Conservation (phyloP, 2,113 vertebrate genomes). For the Eudorcas thomsonii region DNA sequence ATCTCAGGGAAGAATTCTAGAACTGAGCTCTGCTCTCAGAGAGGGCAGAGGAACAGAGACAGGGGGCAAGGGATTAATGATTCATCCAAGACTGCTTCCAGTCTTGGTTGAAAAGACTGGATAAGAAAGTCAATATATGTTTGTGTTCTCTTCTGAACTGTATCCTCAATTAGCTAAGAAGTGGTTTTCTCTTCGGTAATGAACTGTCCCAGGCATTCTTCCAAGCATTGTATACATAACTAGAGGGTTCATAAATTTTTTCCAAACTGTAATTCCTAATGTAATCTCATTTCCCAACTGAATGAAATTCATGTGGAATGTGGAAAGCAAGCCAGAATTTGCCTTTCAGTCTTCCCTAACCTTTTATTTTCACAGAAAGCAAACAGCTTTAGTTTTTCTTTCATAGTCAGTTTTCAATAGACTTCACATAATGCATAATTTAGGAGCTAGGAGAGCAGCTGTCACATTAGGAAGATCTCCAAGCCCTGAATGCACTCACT, state of each 20-base stretch:
- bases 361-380: background rate
- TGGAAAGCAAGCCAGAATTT: background rate
- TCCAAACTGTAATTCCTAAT: background rate
- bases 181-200: background rate
- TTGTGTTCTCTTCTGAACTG: background rate
- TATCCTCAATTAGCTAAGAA: background rate
- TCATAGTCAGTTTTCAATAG: background rate
- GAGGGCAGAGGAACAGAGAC: background rate
- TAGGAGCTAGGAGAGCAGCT: background rate
- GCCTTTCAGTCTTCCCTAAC: background rate
- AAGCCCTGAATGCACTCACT: background rate
- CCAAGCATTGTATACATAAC: background rate
- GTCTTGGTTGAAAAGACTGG: background rate
- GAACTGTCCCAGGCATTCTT: background rate
- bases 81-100: background rate
- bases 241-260: background rate
- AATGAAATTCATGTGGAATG: background rate
- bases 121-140: background rate
- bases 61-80: background rate
- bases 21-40: background rate
- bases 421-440: slow-evolving; percentile 8
- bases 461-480: background rate
- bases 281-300: background rate
- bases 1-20: background rate
- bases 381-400: background rate